These are phyloP conservation scores for Alosa alosa DNA, from an alignment of 2,113 vertebrate genomes.

Conservation along the genomic window DNA sequence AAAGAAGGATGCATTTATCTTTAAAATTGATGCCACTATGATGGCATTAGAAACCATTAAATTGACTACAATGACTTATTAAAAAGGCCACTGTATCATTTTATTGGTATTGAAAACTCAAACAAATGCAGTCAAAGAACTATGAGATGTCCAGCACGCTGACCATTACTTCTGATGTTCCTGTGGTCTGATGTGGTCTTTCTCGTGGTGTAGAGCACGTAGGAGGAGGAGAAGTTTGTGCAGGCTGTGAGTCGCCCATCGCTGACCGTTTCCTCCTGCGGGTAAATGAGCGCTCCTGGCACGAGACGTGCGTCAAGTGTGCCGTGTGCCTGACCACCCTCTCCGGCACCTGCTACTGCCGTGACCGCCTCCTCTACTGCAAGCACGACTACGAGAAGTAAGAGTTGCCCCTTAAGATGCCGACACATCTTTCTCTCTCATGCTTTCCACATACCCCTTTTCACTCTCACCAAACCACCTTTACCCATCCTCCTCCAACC, in stretches of 20 bases:
- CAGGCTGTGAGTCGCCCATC: slow-evolving; percentile 82
- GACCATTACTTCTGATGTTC: background rate
- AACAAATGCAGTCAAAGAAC: background rate
- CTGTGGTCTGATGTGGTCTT: background rate
- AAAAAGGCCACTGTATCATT: background rate
- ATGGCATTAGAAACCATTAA: background rate
- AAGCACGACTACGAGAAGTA: slow-evolving; percentile 91
- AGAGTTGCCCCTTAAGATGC: slow-evolving; percentile 32
- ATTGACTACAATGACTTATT: background rate
- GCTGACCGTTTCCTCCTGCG: slow-evolving; percentile 85
- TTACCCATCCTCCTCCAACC: background rate
- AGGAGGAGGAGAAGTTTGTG: slow-evolving; percentile 78
- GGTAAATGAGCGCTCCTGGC: slow-evolving; percentile 86
- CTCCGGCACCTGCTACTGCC: slow-evolving; percentile 82
- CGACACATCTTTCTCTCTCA: background rate
- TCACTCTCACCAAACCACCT: background rate
- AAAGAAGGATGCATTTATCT: background rate
- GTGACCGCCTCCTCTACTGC: slow-evolving; percentile 85
- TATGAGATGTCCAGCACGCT: background rate
- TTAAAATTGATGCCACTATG: background rate
- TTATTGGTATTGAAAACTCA: no score
- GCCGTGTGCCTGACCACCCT: slow-evolving; percentile 78
- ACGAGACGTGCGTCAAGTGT: slow-evolving; percentile 87
- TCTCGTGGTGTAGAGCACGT: slow-evolving; percentile 63
- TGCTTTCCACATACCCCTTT: background rate